Conservation (phyloP, 2,113 vertebrate genomes). For the Odontophorus gujanensis region DNA sequence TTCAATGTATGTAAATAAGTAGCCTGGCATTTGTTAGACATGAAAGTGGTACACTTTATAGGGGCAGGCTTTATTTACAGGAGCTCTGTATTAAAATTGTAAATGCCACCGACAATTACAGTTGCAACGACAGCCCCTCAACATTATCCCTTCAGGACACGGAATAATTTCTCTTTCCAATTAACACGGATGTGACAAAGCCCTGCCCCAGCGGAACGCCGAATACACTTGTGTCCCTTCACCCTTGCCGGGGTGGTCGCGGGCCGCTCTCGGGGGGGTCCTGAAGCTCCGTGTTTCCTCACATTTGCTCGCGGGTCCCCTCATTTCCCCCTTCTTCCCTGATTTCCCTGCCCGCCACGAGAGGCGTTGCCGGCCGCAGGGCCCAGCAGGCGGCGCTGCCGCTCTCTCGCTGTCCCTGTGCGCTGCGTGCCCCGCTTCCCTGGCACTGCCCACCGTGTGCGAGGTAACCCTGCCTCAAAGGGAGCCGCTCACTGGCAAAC, state of each 20-base stretch:
- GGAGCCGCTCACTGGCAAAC: not conserved
- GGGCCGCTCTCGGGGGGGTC: too few relatives aligned
- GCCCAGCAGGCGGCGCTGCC: not conserved
- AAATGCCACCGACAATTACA: not conserved
- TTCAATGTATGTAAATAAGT: not conserved
- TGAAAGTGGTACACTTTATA: not conserved
- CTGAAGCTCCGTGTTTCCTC: not conserved
- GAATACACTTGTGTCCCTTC: not conserved
- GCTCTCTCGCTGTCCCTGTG: not conserved
- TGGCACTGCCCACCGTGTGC: not conserved
- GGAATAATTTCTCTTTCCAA: not conserved
- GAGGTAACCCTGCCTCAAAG: not conserved
- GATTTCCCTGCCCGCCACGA: too few relatives aligned
- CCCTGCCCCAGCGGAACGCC: not conserved
- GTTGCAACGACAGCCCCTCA: not conserved
- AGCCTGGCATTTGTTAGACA: not conserved
- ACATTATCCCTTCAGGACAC: not conserved
- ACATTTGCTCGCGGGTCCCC: not conserved
- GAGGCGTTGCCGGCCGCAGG: not conserved
- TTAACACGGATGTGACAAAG: not conserved
- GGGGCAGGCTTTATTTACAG: not conserved
- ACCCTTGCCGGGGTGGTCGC: too few relatives aligned
- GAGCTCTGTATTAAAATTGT: not conserved
- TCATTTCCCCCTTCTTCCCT: not conserved
- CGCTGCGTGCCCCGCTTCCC: rapidly evolving